phyloP scores from a whole-genome alignment of 2,113 vertebrate genomes.

The Vanacampus margaritifer region DNA sequence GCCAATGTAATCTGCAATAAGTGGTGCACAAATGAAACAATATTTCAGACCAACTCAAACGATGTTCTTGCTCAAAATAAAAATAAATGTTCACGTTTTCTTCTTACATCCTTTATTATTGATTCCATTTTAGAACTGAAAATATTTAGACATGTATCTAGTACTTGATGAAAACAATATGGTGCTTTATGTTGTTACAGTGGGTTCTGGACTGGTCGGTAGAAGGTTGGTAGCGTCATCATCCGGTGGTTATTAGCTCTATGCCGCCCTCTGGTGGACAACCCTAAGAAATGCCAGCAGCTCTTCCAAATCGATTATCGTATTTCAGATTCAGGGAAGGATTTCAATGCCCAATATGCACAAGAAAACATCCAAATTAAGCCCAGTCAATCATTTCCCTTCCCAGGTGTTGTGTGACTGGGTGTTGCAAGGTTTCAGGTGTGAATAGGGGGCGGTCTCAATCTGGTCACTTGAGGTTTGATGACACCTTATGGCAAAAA shows the following conservation, averaged over 20 bases:
- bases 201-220: neutral
- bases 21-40: neutral
- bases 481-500: too few relatives aligned
- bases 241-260: neutral
- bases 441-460: too few relatives aligned
- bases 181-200: neutral
- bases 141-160: neutral
- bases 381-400: too few relatives aligned
- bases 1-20: neutral
- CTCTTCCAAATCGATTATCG: too few relatives aligned
- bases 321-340: too few relatives aligned
- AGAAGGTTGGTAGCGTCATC: neutral
- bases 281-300: neutral
- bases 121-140: neutral
- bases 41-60: neutral
- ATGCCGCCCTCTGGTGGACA: constrained; percentile 47
- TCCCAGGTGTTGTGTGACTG: too few relatives aligned
- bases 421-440: too few relatives aligned
- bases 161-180: too few relatives aligned
- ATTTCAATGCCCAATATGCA: too few relatives aligned
- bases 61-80: neutral
- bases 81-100: neutral
- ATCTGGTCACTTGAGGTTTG: too few relatives aligned
- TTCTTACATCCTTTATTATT: neutral
- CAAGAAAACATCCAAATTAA: too few relatives aligned